phyloP scores from a whole-genome alignment of 2,888 invertebrate genomes.

The Acleris laterana region DNA sequence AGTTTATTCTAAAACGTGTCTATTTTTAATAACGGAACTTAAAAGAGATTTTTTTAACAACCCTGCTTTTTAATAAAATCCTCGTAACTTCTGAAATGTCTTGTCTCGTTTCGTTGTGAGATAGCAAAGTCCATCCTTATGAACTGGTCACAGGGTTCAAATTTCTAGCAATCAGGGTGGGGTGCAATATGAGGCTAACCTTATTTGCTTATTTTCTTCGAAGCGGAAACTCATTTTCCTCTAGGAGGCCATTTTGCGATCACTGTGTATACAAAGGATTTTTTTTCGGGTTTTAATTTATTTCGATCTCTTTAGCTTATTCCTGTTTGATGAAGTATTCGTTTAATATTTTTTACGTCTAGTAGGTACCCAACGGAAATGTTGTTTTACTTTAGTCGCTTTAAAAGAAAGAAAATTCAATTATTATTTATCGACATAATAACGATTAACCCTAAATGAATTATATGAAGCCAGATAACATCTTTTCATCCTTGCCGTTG shows the following conservation, averaged over 20 bases:
- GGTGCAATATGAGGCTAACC: neutral
- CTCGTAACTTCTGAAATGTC: neutral
- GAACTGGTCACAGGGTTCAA: neutral
- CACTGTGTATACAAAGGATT: slow-evolving; percentile 50
- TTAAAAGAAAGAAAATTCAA: too few relatives aligned
- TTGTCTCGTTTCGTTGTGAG: neutral
- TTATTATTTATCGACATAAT: too few relatives aligned
- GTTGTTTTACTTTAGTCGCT: too few relatives aligned
- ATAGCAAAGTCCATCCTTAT: neutral
- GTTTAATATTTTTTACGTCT: neutral
- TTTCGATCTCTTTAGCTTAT: neutral
- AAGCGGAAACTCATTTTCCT: slow-evolving; percentile 52
- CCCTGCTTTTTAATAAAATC: neutral
- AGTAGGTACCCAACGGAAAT: neutral
- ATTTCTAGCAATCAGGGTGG: neutral
- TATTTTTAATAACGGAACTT: slow-evolving; percentile 1
- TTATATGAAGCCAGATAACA: too few relatives aligned
- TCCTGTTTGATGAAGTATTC: slow-evolving; percentile 1
- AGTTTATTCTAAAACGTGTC: neutral
- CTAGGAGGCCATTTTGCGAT: slow-evolving; percentile 47
- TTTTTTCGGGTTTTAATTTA: slow-evolving; percentile 34
- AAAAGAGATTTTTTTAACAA: neutral
- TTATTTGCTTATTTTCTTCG: slow-evolving; percentile 40
- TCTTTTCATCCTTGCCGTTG: too few relatives aligned
- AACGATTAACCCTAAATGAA: too few relatives aligned